Evolutionary conservation across 2,797 vertebrate species (phyloP).

Genomic region (Arrhamphus sclerolepis): DNA sequence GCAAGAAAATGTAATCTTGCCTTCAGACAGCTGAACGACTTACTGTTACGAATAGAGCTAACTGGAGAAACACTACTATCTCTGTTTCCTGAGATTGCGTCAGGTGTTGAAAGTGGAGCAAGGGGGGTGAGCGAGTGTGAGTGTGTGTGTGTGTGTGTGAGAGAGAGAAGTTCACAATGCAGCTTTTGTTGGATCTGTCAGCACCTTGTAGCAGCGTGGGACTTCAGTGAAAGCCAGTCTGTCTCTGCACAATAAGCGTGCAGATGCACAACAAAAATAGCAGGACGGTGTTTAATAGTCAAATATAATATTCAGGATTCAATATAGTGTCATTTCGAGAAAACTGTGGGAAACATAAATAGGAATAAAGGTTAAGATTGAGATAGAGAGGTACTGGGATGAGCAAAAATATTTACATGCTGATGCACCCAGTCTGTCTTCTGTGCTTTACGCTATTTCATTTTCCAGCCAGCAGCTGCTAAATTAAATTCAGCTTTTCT

Average conservation of each 20-base stretch:
- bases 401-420: constrained; percentile 18
- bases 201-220: constrained; percentile 23
- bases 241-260: constrained; percentile 5
- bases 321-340: not conserved
- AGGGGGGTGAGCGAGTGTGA: constrained; percentile 15
- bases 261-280: constrained; percentile 30
- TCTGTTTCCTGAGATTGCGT: constrained; percentile 72
- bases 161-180: constrained; percentile 35
- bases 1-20: constrained; percentile 75
- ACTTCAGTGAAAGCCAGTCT: constrained; percentile 28
- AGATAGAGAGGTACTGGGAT: constrained; percentile 1
- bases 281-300: constrained; percentile 6
- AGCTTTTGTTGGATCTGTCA: constrained; percentile 49
- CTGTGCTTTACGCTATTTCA: constrained; percentile 22
- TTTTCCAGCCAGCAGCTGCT: constrained; percentile 53
- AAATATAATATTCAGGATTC: constrained; percentile 1
- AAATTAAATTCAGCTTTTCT: constrained; percentile 64
- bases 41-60: constrained; percentile 48
- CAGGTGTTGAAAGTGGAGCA: constrained; percentile 60
- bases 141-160: constrained; percentile 21
- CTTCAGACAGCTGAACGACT: constrained; percentile 62
- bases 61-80: constrained; percentile 51
- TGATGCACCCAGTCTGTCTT: constrained; percentile 26
- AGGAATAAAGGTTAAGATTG: constrained; percentile 1
- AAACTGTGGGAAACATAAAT: constrained; percentile 2